phyloP scores from a whole-genome alignment of 2,113 vertebrate genomes.

The Seriola rivoliana region DNA sequence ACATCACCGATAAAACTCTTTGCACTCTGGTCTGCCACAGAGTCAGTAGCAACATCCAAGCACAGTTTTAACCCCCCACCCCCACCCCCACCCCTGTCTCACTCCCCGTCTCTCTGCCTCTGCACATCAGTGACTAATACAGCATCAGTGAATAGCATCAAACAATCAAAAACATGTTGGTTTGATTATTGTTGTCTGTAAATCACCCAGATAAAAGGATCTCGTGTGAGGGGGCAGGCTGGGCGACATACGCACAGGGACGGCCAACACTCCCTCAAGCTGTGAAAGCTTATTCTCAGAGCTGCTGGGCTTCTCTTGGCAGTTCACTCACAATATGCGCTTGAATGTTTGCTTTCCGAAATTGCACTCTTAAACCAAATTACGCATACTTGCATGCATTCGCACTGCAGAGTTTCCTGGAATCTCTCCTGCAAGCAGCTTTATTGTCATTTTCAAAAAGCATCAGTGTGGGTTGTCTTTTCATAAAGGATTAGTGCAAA shows the following conservation, averaged over 20 bases:
- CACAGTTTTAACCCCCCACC: not conserved
- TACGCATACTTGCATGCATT: slow-evolving; percentile 11
- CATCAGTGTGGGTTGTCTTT: slow-evolving; percentile 37
- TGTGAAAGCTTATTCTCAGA: slow-evolving; percentile 41
- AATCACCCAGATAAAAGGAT: slow-evolving; percentile 53
- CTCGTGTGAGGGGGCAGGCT: slow-evolving; percentile 36
- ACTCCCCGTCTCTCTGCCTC: slow-evolving; percentile 9
- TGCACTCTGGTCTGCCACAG: slow-evolving; percentile 43
- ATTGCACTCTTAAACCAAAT: slow-evolving; percentile 27
- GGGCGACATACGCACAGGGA: slow-evolving; percentile 29
- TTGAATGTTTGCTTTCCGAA: slow-evolving; percentile 47
- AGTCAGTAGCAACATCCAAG: slow-evolving; percentile 51
- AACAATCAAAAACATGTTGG: slow-evolving; percentile 48
- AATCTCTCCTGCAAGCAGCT: slow-evolving; percentile 30
- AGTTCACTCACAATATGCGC: slow-evolving; percentile 16
- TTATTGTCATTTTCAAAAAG: slow-evolving; percentile 42
- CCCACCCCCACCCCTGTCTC: not conserved
- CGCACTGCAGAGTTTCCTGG: slow-evolving; percentile 25
- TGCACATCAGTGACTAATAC: slow-evolving; percentile 39
- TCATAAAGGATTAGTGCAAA: slow-evolving; percentile 43
- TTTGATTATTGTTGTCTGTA: slow-evolving; percentile 58
- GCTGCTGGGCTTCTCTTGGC: slow-evolving; percentile 38
- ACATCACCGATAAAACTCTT: slow-evolving; percentile 63
- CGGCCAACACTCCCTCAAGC: slow-evolving; percentile 37
- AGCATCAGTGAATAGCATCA: slow-evolving; percentile 13